Evolutionary conservation across 2,888 invertebrate genomes (phyloP).

Genomic region (Opisthograptis luteolata): DNA sequence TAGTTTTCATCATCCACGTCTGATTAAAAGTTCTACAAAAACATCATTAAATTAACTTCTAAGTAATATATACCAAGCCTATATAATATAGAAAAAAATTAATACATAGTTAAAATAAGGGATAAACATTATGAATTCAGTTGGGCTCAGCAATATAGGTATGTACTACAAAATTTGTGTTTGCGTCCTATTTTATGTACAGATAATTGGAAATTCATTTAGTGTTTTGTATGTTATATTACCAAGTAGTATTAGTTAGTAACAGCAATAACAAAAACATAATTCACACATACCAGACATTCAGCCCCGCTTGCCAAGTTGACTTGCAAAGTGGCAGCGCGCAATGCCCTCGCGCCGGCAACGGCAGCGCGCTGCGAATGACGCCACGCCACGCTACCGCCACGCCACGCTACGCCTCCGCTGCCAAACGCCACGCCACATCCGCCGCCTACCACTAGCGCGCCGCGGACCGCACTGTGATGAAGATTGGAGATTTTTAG

Average conservation of each 20-base stretch:
- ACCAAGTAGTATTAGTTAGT: too few relatives aligned
- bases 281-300: slow-evolving; percentile 87
- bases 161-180: too few relatives aligned
- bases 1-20: slow-evolving; percentile 72
- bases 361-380: slow-evolving; percentile 84
- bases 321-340: slow-evolving; percentile 95
- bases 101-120: too few relatives aligned
- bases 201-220: too few relatives aligned
- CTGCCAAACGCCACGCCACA: slow-evolving; percentile 85
- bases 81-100: too few relatives aligned
- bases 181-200: too few relatives aligned
- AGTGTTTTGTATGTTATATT: too few relatives aligned
- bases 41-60: not conserved
- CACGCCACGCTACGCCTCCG: slow-evolving; percentile 85
- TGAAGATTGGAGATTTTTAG: not conserved
- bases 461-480: slow-evolving; percentile 68
- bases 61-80: too few relatives aligned
- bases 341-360: slow-evolving; percentile 53
- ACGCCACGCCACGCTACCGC: slow-evolving; percentile 86
- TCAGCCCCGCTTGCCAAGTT: slow-evolving; percentile 93
- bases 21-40: not conserved
- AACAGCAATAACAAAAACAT: not conserved
- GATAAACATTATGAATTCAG: too few relatives aligned
- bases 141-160: too few relatives aligned
- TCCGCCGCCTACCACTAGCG: slow-evolving; percentile 72